Evolutionary conservation across 2,797 vertebrate species (phyloP), one percentile per base, ranked within the genome.

Genomic region (Kryptopterus vitreolus): DNA sequence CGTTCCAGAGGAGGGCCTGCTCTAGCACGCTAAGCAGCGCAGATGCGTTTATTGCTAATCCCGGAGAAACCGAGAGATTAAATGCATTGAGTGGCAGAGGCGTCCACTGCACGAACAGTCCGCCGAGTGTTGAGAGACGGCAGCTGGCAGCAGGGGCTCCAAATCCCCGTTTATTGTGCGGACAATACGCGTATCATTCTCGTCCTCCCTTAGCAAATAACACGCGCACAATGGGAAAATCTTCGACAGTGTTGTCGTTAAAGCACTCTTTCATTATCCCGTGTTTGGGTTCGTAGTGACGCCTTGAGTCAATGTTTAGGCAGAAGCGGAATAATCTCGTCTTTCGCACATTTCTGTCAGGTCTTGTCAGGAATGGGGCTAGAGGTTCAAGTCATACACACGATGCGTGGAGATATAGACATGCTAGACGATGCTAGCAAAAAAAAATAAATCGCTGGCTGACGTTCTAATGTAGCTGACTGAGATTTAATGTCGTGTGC

Each of bases 31-130:
- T 88, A 89, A 89, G 16, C 87, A 85, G 66, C 38, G 57, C 81
- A 85, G 91, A 91, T 90, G 90, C 88, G 86, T 87, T 86, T 84
- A 88, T 90, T 87, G 88, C 87, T 94, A 94, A 94, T 94, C 93
- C 92, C 88, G 86, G 86, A 90, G 90, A 91, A 88, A 89, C 87
- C 81, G 84, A 84, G 89, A 93, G 93, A 93, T 94, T 93, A 94
- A 89, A 91, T 86, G 91, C 91, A 91, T 94, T 92, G 91, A 93
- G 89, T 91, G 92, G 92, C 90, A 90, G 89, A 91, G 84, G 84
- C 75, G 78, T 83, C 80, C 83, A 70, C 82, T 76, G 83, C 92
- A 90, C 86, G 85, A 85, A 87, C 85, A 82, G 90, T 85, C 87
- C 88, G 87, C 82, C 89, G 87, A 81, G 91, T 88, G 93, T 90